phyloP scores from a whole-genome alignment of 1,140 invertebrate genomes.

The Lepeophtheirus salmonis region DNA sequence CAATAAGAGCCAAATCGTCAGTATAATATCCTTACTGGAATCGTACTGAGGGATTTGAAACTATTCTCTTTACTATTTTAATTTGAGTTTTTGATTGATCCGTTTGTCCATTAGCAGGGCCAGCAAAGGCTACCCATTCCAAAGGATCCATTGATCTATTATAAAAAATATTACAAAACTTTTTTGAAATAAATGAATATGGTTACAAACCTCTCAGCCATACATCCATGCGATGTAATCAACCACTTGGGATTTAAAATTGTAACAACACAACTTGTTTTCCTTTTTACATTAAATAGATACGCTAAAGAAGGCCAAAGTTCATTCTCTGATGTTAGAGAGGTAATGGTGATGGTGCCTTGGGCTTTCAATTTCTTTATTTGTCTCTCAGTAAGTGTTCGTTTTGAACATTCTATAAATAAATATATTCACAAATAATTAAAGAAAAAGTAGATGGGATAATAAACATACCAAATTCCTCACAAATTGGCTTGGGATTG shows the following conservation, averaged over 20 bases:
- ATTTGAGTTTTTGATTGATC: slow-evolving; percentile 2
- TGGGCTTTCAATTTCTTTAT: not conserved
- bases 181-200: not conserved
- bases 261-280: not conserved
- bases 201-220: slow-evolving; percentile 1
- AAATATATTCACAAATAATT: not conserved
- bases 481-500: not conserved
- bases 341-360: not conserved
- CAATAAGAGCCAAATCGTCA: slow-evolving; percentile 8
- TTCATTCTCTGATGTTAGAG: not conserved
- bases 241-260: slow-evolving; percentile 10
- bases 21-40: not conserved
- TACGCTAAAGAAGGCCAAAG: slow-evolving; percentile 8
- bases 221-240: not conserved
- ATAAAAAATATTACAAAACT: not conserved
- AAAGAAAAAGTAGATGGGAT: not conserved
- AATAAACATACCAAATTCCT: not conserved
- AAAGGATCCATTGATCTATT: slow-evolving; percentile 1
- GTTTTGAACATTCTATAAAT: not conserved
- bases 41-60: not conserved
- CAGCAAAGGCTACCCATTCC: slow-evolving; percentile 5
- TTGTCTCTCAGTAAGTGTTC: not conserved
- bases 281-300: slow-evolving; percentile 9
- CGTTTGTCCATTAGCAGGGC: not conserved
- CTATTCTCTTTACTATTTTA: not conserved